Conservation (phyloP, 1,140 invertebrate genomes). For the Drosophila kurseongensis region DNA sequence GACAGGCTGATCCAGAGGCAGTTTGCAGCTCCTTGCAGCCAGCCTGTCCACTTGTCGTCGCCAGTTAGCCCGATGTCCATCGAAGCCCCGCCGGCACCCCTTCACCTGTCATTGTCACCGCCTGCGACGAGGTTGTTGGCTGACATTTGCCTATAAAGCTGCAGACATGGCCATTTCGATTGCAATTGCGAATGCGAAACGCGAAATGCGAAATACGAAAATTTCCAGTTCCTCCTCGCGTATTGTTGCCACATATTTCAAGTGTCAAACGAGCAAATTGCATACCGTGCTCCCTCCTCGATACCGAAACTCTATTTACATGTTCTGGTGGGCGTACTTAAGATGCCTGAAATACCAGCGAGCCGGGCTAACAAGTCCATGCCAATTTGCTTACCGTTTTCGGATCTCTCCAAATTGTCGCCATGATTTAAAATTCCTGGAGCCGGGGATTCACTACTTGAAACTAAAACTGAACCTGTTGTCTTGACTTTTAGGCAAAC, state of each 20-base stretch:
- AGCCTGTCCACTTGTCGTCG: conserved; percentile 76
- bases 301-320: conserved; percentile 84
- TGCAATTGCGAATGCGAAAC: conserved; percentile 34
- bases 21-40: conserved; percentile 21
- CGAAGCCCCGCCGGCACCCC: conserved; percentile 3
- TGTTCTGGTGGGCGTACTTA: conserved; percentile 84
- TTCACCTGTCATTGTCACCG: conserved; percentile 75
- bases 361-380: conserved; percentile 50
- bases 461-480: conserved; percentile 54
- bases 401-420: conserved; percentile 75
- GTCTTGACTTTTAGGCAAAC: background rate
- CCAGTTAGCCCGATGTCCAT: conserved; percentile 62
- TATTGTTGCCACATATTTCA: conserved; percentile 83
- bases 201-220: conserved; percentile 26
- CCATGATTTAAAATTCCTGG: conserved; percentile 82
- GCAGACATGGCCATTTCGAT: conserved; percentile 45
- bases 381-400: conserved; percentile 76
- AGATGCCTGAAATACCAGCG: conserved; percentile 78
- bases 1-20: conserved; percentile 43
- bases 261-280: conserved; percentile 85
- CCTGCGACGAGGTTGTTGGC: conserved; percentile 63
- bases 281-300: conserved; percentile 76
- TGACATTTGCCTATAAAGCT: conserved; percentile 78
- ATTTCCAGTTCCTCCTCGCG: conserved; percentile 49
- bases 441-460: conserved; percentile 14